Conservation (phyloP, 2,888 invertebrate species). For the Diachrysia chrysitis region DNA sequence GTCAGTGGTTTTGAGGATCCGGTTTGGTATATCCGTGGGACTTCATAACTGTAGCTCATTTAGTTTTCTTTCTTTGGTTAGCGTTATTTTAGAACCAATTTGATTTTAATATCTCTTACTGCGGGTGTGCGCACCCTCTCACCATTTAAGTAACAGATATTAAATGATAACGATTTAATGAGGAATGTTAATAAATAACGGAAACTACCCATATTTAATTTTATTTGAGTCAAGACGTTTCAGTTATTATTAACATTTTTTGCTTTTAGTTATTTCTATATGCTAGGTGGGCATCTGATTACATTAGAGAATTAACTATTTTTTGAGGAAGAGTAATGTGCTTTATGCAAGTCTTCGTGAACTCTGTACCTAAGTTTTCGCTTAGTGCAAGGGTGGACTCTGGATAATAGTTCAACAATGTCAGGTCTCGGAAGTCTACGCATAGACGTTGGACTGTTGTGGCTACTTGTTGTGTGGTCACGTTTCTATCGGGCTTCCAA, state of each 20-base stretch:
- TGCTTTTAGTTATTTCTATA: slow-evolving; percentile 72
- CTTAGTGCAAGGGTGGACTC: slow-evolving; percentile 15
- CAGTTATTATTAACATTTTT: slow-evolving; percentile 74
- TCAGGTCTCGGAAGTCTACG: not conserved
- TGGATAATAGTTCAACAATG: slow-evolving; percentile 10
- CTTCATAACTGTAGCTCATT: slow-evolving; percentile 76
- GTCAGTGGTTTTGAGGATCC: slow-evolving; percentile 81
- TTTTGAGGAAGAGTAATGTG: slow-evolving; percentile 16
- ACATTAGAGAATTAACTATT: slow-evolving; percentile 46
- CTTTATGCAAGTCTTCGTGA: slow-evolving; percentile 27
- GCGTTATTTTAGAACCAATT: slow-evolving; percentile 66
- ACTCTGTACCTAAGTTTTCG: slow-evolving; percentile 22
- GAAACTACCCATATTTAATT: slow-evolving; percentile 50
- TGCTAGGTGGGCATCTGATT: slow-evolving; percentile 67
- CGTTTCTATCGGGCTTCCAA: slow-evolving; percentile 15
- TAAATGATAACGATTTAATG: slow-evolving; percentile 62
- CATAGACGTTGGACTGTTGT: slow-evolving; percentile 1
- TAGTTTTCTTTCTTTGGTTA: slow-evolving; percentile 69
- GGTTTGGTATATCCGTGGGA: slow-evolving; percentile 70
- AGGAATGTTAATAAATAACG: slow-evolving; percentile 72
- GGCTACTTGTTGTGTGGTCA: slow-evolving; percentile 19
- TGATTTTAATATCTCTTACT: slow-evolving; percentile 70
- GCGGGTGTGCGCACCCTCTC: slow-evolving; percentile 29
- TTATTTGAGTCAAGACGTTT: slow-evolving; percentile 54
- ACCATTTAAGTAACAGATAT: slow-evolving; percentile 67